Evolutionary conservation across 2,797 vertebrate genomes (phyloP), one percentile per base, ranked within the genome.

Genomic region (Melanotaenia maccullochi): DNA sequence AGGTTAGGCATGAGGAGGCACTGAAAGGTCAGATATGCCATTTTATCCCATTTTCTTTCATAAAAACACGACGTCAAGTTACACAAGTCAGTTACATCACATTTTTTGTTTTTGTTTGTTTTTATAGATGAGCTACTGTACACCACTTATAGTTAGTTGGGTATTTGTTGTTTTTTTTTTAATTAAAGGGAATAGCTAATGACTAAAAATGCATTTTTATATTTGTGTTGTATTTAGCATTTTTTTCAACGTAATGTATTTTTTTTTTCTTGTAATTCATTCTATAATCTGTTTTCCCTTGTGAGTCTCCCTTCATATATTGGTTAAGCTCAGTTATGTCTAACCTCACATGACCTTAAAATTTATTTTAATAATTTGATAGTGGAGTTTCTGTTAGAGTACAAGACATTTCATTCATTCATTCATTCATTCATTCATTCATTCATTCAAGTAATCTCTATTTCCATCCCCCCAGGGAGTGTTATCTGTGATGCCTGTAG

Each of bases 401-500:
- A 9, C 18, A 11, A 51, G 2, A 51, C 0, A 22, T 38, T 9
- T 9, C 36, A 7, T 49, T 18, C 9, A 28, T 51, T 5, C 20
- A 5, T 44, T n/a, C 7, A 22, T 14, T 3, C 55, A 13, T 35
- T 57, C 9, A 2, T 12, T 58, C 40, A 9, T 30, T 25, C 55
- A 13, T 35, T 57, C 9, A 2, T 12, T 59, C 36, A 71, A 71
- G 74, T 68, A 47, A 30, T 12, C 32, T 62, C 9, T 67, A 16
- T 55, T 3, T 22, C 65, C 22, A 18, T 57, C 25, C 57, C 57
- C 65, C 4, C 84, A 94, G 93, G 90, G 9, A 90, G 73, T 25
- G 87, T 92, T 42, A 83, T 94, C 52, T 96, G 95, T 76, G 90
- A 95, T 5, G 92, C 92, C 28, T 96, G 96, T 24, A 90, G 88